phyloP scores from a whole-genome alignment of 1,140 invertebrate genomes.

The Micrasema longulum region DNA sequence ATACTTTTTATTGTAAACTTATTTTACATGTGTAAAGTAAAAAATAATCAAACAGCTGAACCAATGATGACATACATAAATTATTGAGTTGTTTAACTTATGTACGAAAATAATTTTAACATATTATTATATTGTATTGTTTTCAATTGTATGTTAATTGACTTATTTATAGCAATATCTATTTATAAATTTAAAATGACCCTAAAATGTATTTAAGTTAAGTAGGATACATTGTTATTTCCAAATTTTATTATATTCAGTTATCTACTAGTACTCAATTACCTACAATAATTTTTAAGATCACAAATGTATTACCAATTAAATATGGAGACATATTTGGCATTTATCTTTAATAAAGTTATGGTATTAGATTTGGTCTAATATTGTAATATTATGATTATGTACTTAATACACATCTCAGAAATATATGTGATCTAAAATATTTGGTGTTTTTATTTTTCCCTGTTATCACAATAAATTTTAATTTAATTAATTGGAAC shows the following conservation, averaged over 20 bases:
- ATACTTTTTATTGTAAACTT: not conserved
- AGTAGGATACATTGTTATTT: slow-evolving; percentile 37
- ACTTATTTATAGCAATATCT: slow-evolving; percentile 47
- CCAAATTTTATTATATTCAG: slow-evolving; percentile 37
- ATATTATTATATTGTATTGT: slow-evolving; percentile 19
- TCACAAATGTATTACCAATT: slow-evolving; percentile 11
- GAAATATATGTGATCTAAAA: slow-evolving; percentile 44
- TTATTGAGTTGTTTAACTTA: slow-evolving; percentile 13
- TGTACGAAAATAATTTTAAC: slow-evolving; percentile 17
- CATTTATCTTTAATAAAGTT: slow-evolving; percentile 36
- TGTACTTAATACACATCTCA: slow-evolving; percentile 46
- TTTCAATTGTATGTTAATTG: slow-evolving; percentile 40
- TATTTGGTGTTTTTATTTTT: slow-evolving; percentile 39
- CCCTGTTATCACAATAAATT: too few relatives aligned
- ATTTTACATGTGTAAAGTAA: not conserved
- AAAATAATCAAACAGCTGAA: slow-evolving; percentile 11
- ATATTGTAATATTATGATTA: slow-evolving; percentile 9
- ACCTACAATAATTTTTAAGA: slow-evolving; percentile 28
- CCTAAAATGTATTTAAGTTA: slow-evolving; percentile 30
- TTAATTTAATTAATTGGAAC: too few relatives aligned
- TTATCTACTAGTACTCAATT: slow-evolving; percentile 39
- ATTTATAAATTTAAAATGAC: slow-evolving; percentile 40
- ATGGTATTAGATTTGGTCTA: slow-evolving; percentile 23
- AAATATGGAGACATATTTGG: slow-evolving; percentile 31
- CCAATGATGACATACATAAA: slow-evolving; percentile 25